Percentiles rank a stretch among this genome's conserved stretches.
Conservation (phyloP, 2,888 invertebrate genomes). For the Ctena decussata region DNA sequence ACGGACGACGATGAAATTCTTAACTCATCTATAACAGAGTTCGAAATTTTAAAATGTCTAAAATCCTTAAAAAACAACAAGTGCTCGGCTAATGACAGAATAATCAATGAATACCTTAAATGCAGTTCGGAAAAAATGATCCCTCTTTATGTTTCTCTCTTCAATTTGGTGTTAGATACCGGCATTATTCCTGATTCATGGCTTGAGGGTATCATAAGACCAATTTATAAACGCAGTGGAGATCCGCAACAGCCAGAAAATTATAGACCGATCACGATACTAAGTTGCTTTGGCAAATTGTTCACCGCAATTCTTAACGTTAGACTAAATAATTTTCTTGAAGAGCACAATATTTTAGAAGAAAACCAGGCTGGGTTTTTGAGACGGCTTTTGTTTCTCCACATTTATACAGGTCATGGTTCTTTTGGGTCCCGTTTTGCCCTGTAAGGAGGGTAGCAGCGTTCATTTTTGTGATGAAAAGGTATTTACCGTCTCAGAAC, state of each 20-base stretch:
- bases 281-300: conserved; percentile 49
- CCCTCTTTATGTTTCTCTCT: conserved; percentile 19
- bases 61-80: conserved; percentile 44
- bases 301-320: conserved; percentile 43
- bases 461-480: too few species aligned
- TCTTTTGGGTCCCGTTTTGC: too few species aligned
- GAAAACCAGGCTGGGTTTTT: conserved; percentile 60
- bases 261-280: conserved; percentile 46
- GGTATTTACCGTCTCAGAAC: too few species aligned
- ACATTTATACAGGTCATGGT: too few species aligned
- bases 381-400: too few species aligned
- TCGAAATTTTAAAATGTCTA: conserved; percentile 37
- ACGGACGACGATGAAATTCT: not conserved
- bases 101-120: conserved; percentile 58
- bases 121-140: conserved; percentile 19
- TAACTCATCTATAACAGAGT: conserved; percentile 24
- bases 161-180: conserved; percentile 41
- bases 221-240: conserved; percentile 49
- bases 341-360: conserved; percentile 30
- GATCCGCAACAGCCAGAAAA: conserved; percentile 21
- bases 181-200: conserved; percentile 35
- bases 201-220: conserved; percentile 37
- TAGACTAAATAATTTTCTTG: conserved; percentile 34
- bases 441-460: too few species aligned
- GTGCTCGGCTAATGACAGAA: conserved; percentile 25